A percentile compares a stretch with the other conserved stretches of the same genome.
Evolutionary conservation across 2,888 invertebrate genomes (phyloP).

Genomic region (Melipona bicolor): DNA sequence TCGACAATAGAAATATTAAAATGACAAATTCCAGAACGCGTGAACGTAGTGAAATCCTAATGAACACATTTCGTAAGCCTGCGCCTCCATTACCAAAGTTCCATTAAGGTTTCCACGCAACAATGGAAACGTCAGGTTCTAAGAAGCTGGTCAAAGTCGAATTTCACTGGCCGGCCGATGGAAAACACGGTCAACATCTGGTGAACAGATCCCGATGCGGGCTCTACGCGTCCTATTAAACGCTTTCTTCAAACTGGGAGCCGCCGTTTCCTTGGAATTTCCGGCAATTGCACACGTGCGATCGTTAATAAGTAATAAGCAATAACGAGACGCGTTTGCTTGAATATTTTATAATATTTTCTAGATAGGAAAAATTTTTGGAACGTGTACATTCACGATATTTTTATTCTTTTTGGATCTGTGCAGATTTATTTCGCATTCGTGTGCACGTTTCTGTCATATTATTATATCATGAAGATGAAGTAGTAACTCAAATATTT

Average conservation of each 20-base stretch:
- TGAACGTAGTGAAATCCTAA: background rate
- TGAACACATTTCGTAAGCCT: background rate
- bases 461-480: too few relatives aligned
- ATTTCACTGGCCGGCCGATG: slow-evolving; percentile 41
- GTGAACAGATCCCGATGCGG: slow-evolving; percentile 70
- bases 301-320: slow-evolving; percentile 29
- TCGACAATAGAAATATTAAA: background rate
- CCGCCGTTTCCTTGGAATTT: slow-evolving; percentile 53
- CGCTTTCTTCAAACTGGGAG: slow-evolving; percentile 55
- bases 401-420: background rate
- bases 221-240: slow-evolving; percentile 27
- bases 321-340: background rate
- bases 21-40: background rate
- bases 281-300: slow-evolving; percentile 53
- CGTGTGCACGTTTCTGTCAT: too few relatives aligned
- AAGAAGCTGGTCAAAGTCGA: slow-evolving; percentile 38
- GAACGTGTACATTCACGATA: background rate
- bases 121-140: slow-evolving; percentile 54
- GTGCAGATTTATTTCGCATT: background rate
- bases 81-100: background rate
- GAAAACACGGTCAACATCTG: slow-evolving; percentile 74
- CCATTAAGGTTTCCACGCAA: slow-evolving; percentile 41
- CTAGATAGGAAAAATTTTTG: background rate
- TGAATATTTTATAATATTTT: slow-evolving; percentile 17
- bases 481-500: too few relatives aligned